Evolutionary conservation across 2,113 vertebrate species (phyloP).

Genomic region (Gyps fulvus): DNA sequence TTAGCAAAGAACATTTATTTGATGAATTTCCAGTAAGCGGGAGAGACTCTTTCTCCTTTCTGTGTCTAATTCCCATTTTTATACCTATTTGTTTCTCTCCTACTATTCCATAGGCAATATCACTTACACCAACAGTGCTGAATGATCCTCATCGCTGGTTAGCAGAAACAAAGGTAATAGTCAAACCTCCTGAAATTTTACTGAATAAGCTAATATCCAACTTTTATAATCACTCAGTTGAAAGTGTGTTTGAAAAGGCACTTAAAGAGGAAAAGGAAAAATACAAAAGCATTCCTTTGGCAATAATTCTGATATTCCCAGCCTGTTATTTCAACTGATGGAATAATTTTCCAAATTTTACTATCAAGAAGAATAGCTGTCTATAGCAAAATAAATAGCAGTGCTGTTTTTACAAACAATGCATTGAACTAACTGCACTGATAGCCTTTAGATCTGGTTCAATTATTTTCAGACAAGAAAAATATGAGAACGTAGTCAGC

Average conservation of each 20-base stretch:
- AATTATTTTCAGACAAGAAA: not conserved
- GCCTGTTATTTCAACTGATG: not conserved
- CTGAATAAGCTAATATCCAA: not conserved
- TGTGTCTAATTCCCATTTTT: not conserved
- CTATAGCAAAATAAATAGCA: not conserved
- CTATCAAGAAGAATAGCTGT: not conserved
- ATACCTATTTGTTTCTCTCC: not conserved
- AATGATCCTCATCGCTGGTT: slow-evolving; percentile 90
- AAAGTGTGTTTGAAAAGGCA: not conserved
- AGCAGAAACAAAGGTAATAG: slow-evolving; percentile 92
- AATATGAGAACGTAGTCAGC: not conserved
- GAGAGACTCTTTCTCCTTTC: not conserved
- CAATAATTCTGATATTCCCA: not conserved
- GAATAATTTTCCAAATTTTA: not conserved
- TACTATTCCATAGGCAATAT: slow-evolving; percentile 77
- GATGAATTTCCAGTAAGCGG: not conserved
- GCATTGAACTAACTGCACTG: not conserved
- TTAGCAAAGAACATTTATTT: not conserved
- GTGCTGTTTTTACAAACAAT: not conserved
- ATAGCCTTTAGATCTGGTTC: not conserved
- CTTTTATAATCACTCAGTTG: not conserved
- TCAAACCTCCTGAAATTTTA: not conserved
- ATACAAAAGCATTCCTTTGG: not conserved
- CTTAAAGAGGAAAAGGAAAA: not conserved
- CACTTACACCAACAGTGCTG: slow-evolving; percentile 75